Percentiles rank a stretch among this genome's conserved stretches.
These are phyloP conservation scores for Merops nubicus DNA, from an alignment of 2,113 vertebrate species.

Conservation along the genomic window DNA sequence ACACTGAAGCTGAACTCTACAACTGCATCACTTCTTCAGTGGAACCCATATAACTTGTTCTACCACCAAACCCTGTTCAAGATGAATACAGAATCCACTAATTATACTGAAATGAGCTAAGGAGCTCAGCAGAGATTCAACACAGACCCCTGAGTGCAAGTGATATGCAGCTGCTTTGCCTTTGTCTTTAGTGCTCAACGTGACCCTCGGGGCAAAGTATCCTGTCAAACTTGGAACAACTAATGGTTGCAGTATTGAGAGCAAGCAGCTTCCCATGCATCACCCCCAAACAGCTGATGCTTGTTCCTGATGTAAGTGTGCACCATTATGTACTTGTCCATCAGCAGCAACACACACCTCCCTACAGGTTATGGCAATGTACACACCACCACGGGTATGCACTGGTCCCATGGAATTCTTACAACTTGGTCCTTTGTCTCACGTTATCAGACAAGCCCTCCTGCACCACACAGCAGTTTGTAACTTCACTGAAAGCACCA, in stretches of 20 bases:
- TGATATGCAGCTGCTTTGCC: neutral
- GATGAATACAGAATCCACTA: neutral
- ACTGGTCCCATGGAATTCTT: too few species aligned
- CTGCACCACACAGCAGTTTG: neutral
- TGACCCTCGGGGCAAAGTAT: fast-evolving
- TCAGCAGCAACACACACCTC: too few species aligned
- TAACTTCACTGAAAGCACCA: neutral
- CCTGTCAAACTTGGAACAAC: neutral
- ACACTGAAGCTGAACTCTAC: neutral
- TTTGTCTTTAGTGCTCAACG: too few species aligned
- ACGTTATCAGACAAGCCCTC: fast-evolving
- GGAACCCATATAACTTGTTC: neutral
- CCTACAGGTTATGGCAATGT: too few species aligned
- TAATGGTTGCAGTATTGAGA: neutral
- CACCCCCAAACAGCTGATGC: neutral
- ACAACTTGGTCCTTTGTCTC: too few species aligned
- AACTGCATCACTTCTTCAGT: neutral
- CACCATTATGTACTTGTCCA: too few species aligned
- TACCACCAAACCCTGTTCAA: neutral
- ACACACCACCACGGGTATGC: too few species aligned
- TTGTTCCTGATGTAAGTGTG: too few species aligned
- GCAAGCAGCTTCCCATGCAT: neutral
- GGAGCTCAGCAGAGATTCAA: neutral
- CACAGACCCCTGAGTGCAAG: neutral
- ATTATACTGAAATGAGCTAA: neutral